Base-by-base conservation (phyloP, 2,888 invertebrate species). In the Eupsilia transversa region DNA sequence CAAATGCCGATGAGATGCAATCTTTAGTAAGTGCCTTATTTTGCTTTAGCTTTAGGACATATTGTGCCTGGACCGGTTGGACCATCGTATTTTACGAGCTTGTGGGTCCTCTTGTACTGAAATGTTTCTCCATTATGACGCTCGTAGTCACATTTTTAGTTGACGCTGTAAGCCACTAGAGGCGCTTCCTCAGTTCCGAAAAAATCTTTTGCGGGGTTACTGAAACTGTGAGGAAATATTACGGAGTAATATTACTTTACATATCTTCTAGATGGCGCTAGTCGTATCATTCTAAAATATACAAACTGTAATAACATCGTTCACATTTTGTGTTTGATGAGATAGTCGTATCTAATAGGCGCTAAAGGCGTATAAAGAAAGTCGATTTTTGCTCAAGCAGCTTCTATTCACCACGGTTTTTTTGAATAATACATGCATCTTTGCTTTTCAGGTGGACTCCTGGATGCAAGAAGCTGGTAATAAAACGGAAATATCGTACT, bases 381-480 rank as follows among this genome's bases (percentile, higher is more conserved):
- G 33, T 17, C 17, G 10, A 20, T 7, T 35, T 61, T 66, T 2
- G 2, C 23, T 7, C 20, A 69, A 20, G 20, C 10, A 33, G 7
- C 3, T 17, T 43, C 4, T 27, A 33, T n/a, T 56, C n/a, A 41
- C 23, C 23, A 33, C 7, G 1, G 14, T 17, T 46, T 54, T 60
- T 12, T 7, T n/a, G n/a, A 30, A 14, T 63, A 41, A 20, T 38
- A 30, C 17, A 38, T 49, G n/a, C 0, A 46, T 43, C 0, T 46
- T 3, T 30, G 2, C 1, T 69, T 79, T 85, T 23, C 35, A 95
- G 95, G 88, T 94, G 7, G 82, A 92, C 3, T 91, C 92, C 1
- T 95, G 95, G 95, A 57, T 91, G 20, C 65, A 67, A 1, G 82
- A 77, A 38, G 85, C 92, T 23, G 95, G 94, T 0, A 89, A 91